phyloP scores from a whole-genome alignment of 2,888 invertebrate species.

The Microlaimidae sp. region DNA sequence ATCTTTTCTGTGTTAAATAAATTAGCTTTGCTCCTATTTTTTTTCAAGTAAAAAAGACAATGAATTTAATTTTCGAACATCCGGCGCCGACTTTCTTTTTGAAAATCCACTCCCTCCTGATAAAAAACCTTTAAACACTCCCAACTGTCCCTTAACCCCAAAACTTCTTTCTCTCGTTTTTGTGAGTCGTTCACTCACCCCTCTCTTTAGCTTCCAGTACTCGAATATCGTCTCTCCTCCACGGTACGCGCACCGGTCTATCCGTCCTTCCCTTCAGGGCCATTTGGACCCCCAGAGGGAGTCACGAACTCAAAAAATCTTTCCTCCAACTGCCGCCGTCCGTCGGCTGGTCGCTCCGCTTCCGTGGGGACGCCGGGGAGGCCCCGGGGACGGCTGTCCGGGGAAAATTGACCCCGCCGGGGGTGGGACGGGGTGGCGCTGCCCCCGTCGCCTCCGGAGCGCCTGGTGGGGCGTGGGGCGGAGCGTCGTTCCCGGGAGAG shows the following conservation, averaged over 20 bases:
- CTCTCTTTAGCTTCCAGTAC: conserved; percentile 87
- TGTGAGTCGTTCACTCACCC: too few species aligned
- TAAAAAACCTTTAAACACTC: too few species aligned
- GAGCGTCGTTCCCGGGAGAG: neutral
- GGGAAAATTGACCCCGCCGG: neutral
- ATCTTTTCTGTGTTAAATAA: too few species aligned
- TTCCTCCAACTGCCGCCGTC: conserved; percentile 48
- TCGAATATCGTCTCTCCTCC: conserved; percentile 46
- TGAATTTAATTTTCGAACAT: too few species aligned
- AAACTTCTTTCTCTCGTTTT: too few species aligned
- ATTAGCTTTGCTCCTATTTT: too few species aligned
- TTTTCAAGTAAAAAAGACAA: too few species aligned
- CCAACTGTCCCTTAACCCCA: too few species aligned
- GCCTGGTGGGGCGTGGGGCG: neutral
- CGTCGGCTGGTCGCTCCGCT: neutral
- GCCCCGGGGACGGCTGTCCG: neutral
- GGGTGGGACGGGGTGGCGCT: neutral
- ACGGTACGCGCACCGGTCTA: conserved; percentile 30
- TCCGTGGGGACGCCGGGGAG: neutral
- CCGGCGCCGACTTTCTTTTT: too few species aligned
- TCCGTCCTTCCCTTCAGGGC: conserved; percentile 67
- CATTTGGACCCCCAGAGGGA: conserved; percentile 42
- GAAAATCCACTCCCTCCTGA: too few species aligned
- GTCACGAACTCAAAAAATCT: conserved; percentile 82
- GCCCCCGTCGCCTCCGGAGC: neutral